These are phyloP conservation scores for Orchestes rusci DNA, from an alignment of 2,888 invertebrate species.

Conservation along the genomic window DNA sequence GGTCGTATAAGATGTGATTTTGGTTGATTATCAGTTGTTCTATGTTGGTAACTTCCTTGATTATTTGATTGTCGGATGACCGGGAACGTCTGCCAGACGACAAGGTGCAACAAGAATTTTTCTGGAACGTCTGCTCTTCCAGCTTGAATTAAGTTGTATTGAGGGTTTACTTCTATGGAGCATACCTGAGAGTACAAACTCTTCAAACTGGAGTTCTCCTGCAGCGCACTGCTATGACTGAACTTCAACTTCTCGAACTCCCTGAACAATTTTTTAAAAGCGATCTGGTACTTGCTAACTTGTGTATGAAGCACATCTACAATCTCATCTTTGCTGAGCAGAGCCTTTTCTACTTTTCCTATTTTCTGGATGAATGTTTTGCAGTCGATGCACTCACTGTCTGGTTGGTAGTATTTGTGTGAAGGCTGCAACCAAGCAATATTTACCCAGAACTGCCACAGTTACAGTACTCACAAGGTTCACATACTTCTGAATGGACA, in stretches of 20 bases:
- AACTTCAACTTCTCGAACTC: constrained; percentile 30
- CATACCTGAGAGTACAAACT: constrained; percentile 28
- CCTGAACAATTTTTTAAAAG: constrained; percentile 30
- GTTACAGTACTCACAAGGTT: no score
- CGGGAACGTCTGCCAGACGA: no score
- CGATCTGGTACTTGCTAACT: constrained; percentile 30
- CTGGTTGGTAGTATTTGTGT: no score
- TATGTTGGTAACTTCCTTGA: constrained; percentile 5
- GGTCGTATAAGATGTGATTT: constrained; percentile 2
- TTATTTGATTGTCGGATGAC: no score
- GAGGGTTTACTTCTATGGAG: no score
- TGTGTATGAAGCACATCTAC: constrained; percentile 32
- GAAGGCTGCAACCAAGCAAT: no score
- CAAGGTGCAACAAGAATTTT: no score
- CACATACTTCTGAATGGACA: no score
- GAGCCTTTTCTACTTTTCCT: constrained; percentile 28
- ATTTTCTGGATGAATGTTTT: constrained; percentile 16
- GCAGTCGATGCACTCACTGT: constrained; percentile 8
- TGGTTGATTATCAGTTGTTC: constrained; percentile 5
- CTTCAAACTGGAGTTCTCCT: constrained; percentile 28
- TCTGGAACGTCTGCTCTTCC: no score
- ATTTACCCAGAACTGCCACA: no score
- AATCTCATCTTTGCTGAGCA: constrained; percentile 31
- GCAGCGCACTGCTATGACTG: constrained; percentile 27
- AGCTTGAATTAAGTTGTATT: no score